Conservation (phyloP, 2,888 invertebrate species). For the Eurois occulta region DNA sequence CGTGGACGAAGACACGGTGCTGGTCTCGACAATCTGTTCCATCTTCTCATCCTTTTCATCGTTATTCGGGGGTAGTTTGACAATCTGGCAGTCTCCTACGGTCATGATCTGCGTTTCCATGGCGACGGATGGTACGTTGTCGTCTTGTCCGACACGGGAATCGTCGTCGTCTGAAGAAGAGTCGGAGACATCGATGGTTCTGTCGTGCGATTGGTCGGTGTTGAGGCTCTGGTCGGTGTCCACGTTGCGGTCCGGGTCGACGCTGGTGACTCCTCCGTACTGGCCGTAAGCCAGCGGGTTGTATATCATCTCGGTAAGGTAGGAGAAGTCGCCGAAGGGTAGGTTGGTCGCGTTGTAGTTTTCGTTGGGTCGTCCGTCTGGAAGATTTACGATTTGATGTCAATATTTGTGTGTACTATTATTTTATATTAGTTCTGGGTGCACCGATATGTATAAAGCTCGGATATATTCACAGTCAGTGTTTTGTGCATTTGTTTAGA, state of each 20-base stretch:
- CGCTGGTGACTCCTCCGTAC: constrained; percentile 81
- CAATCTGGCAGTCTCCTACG: constrained; percentile 89
- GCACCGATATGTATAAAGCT: constrained; percentile 25
- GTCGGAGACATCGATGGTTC: constrained; percentile 87
- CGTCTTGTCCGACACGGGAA: constrained; percentile 80
- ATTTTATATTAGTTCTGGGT: constrained; percentile 44
- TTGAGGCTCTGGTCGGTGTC: constrained; percentile 77
- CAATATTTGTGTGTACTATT: background rate
- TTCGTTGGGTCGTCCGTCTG: constrained; percentile 88
- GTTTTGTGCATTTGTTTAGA: constrained; percentile 36
- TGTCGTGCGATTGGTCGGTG: constrained; percentile 79
- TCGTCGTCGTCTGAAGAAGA: constrained; percentile 85
- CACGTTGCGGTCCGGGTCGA: constrained; percentile 80
- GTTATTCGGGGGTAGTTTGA: constrained; percentile 82
- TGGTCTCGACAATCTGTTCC: constrained; percentile 73
- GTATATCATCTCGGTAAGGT: constrained; percentile 89
- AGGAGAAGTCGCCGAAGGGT: constrained; percentile 90
- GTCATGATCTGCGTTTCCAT: constrained; percentile 88
- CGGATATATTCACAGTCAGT: constrained; percentile 17
- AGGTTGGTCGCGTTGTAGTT: constrained; percentile 90
- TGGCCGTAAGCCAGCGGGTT: constrained; percentile 83
- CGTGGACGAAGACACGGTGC: constrained; percentile 74
- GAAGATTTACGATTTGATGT: constrained; percentile 25
- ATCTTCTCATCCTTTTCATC: constrained; percentile 80
- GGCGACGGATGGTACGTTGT: constrained; percentile 80